Evolutionary conservation across 2,113 vertebrate species (phyloP).

Genomic region (Eidolon helvum): DNA sequence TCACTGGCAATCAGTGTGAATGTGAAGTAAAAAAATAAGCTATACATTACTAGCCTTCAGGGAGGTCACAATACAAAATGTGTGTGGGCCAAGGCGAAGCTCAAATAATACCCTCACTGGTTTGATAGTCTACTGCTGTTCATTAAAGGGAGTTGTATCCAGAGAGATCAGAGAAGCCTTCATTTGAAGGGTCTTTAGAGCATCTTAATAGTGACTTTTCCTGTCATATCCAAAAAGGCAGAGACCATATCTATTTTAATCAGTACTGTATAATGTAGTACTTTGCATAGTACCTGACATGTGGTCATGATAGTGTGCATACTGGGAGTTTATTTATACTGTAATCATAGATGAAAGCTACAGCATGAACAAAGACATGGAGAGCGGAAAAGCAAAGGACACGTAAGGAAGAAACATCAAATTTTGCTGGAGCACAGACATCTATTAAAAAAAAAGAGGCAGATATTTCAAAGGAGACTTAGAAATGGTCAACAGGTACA

Average conservation of each 20-base stretch:
- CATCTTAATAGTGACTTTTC: background rate
- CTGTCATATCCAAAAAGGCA: background rate
- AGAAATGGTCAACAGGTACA: background rate
- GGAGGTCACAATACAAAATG: background rate
- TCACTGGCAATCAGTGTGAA: background rate
- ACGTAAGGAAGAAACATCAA: background rate
- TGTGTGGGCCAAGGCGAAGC: background rate
- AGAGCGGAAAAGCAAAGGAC: background rate
- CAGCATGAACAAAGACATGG: background rate
- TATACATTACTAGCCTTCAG: background rate
- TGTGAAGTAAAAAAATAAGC: background rate
- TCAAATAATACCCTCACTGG: background rate
- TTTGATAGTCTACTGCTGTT: background rate
- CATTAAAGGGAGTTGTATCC: background rate
- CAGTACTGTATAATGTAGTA: background rate
- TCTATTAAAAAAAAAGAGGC: background rate
- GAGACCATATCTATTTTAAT: background rate
- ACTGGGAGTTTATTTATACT: background rate
- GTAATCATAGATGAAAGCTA: background rate
- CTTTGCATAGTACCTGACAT: background rate
- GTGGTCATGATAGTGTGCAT: background rate
- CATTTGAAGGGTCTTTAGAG: background rate
- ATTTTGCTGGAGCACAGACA: background rate
- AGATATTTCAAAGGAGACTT: background rate
- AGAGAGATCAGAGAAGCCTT: background rate